A percentile compares a stretch with the other conserved stretches of the same genome.
phyloP scores from a whole-genome alignment of 2,888 invertebrate species.

The Pedicia rivosa region DNA sequence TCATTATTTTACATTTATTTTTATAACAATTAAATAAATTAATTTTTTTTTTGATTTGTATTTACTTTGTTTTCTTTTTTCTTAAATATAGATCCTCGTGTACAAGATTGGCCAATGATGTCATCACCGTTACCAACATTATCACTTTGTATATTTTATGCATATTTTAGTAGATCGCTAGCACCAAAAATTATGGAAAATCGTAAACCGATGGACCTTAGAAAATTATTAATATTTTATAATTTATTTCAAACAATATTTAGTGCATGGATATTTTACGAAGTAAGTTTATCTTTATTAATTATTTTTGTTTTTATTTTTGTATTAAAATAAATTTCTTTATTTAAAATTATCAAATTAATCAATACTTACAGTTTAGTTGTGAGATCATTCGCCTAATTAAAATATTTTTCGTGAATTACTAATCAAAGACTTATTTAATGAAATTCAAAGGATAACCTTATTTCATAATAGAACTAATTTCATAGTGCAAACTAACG shows the following conservation, averaged over 20 bases:
- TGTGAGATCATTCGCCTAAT: too few relatives aligned
- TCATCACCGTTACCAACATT: conserved; percentile 76
- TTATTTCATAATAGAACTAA: too few relatives aligned
- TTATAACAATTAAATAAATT: too few relatives aligned
- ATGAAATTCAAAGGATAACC: too few relatives aligned
- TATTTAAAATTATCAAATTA: conserved; percentile 8
- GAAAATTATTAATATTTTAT: conserved; percentile 64
- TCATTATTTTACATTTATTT: too few relatives aligned
- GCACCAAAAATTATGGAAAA: conserved; percentile 83
- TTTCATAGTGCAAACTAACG: too few relatives aligned
- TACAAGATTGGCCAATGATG: conserved; percentile 81
- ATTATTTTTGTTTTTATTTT: too few relatives aligned
- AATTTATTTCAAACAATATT: conserved; percentile 81
- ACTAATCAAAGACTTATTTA: too few relatives aligned
- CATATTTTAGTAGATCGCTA: conserved; percentile 61
- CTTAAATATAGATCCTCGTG: conserved; percentile 62
- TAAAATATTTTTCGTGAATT: too few relatives aligned
- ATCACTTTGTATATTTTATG: conserved; percentile 66
- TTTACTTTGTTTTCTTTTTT: background rate
- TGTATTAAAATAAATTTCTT: conserved; percentile 5
- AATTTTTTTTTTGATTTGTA: too few relatives aligned
- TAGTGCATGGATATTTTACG: conserved; percentile 82
- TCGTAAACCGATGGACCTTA: conserved; percentile 71
- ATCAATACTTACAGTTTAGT: too few relatives aligned
- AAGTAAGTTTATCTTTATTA: conserved; percentile 47